Base-by-base conservation (phyloP, 2,113 vertebrate species). In the Pseudorectes ferrugineus region DNA sequence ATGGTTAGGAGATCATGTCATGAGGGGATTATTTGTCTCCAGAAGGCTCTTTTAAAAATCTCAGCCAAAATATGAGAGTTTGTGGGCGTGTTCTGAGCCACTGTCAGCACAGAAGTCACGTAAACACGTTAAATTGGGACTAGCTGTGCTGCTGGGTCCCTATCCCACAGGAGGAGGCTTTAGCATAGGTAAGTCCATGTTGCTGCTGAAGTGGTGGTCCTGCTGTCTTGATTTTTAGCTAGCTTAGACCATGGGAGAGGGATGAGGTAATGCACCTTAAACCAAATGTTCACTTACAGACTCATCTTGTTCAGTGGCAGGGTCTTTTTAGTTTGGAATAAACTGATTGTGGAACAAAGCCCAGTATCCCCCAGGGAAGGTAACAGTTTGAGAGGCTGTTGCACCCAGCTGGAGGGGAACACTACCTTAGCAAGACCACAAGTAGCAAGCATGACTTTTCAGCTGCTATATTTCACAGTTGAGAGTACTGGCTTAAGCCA, bases 11-110 rank as follows among this genome's bases (percentile, higher is more conserved):
- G 25, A 14, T 66, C 6, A 1, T 73, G 20, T 59, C 6, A 10
- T 59, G 49, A 20, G 6, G 15, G 11, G 3, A 17, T 62, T 74
- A 8, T 54, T 43, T 65, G 0, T 67, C 35, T 83, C 71, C 24
- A 55, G 19, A 48, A 71, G 15, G 6, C 16, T 78, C 8, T 21
- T 88, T 51, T 57, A 35, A 59, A 88, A 68, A 42, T 59, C 29
- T 75, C 43, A 46, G 46, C 23, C 26, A 79, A 61, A 81, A 29
- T 29, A 11, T 0, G 1, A 16, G 3, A 23, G 14, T 67, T 75
- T 42, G 9, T 61, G 49, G 46, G 22, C 0, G 0, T 31, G n/a
- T 65, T 83, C 24, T 70, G 49, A 43, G 49, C 49, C 0, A 0
- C 38, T 52, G 28, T 65, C 31, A 51, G 11, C 29, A 6, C 3